A percentile compares a stretch with the other conserved stretches of the same genome.
Evolutionary conservation across 1,140 invertebrate genomes (phyloP).

Genomic region (Planococcus citri): DNA sequence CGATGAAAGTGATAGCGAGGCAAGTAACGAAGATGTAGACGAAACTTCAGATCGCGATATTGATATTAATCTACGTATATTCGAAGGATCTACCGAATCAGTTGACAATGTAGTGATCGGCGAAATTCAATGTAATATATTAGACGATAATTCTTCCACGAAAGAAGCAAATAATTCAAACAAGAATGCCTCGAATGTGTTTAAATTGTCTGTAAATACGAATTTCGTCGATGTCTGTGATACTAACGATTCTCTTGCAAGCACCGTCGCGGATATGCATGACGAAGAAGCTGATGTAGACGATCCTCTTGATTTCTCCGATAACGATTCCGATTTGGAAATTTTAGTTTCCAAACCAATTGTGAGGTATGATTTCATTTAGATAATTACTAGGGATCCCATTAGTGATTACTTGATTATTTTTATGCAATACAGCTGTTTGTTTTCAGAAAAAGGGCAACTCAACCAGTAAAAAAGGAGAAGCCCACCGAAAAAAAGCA

Average conservation of each 20-base stretch:
- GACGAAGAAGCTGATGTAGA: no score
- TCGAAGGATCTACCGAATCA: background rate
- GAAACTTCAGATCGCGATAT: background rate
- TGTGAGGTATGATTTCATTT: background rate
- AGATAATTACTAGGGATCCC: no score
- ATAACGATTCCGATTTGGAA: slow-evolving; percentile 12
- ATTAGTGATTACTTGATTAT: no score
- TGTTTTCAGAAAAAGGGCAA: background rate
- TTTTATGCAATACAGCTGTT: no score
- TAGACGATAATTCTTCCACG: background rate
- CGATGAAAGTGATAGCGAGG: background rate
- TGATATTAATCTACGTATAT: background rate
- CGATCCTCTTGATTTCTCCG: background rate
- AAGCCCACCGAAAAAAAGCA: background rate
- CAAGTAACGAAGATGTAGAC: background rate
- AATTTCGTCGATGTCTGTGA: background rate
- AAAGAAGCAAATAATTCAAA: background rate
- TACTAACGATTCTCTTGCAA: background rate
- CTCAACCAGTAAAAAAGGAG: background rate
- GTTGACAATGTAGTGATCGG: background rate
- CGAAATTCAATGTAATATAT: slow-evolving; percentile 1
- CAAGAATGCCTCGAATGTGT: background rate
- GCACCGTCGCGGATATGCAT: no score
- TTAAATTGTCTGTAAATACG: background rate
- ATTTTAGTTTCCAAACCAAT: slow-evolving; percentile 1